Percentiles rank a stretch among this genome's conserved stretches.
phyloP scores from a whole-genome alignment of 2,888 invertebrate genomes.

The Eremobia ochroleuca region DNA sequence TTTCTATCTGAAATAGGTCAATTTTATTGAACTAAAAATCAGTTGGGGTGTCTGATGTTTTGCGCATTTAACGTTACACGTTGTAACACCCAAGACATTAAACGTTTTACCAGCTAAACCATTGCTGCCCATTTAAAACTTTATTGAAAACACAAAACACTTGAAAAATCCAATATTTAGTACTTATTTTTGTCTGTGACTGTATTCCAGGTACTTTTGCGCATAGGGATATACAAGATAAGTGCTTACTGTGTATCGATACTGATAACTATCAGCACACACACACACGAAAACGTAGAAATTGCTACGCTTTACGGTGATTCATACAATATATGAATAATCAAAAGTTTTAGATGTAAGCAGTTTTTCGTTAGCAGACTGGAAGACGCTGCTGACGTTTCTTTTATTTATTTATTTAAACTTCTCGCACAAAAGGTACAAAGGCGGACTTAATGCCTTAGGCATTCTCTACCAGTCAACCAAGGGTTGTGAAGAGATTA shows the following conservation, averaged over 20 bases:
- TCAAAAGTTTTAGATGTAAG: background rate
- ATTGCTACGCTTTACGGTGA: background rate
- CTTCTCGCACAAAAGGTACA: too few relatives aligned
- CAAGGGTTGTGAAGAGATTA: too few relatives aligned
- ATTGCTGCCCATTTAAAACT: background rate
- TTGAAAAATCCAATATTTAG: background rate
- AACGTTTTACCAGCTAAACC: background rate
- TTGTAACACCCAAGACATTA: too few relatives aligned
- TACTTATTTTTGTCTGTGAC: background rate
- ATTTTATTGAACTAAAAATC: too few relatives aligned
- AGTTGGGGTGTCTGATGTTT: too few relatives aligned
- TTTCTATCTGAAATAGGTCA: too few relatives aligned
- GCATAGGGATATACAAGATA: background rate
- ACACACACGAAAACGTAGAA: background rate
- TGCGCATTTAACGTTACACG: too few relatives aligned
- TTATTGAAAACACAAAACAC: background rate
- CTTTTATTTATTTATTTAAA: too few relatives aligned
- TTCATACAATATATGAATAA: background rate
- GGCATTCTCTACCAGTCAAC: too few relatives aligned
- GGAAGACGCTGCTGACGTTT: background rate
- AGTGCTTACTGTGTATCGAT: background rate
- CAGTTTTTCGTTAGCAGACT: background rate
- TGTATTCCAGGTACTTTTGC: slow-evolving; percentile 1
- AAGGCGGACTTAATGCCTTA: too few relatives aligned
- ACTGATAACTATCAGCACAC: slow-evolving; percentile 6